Conservation (phyloP, 2,113 vertebrate genomes). For the Pardalotus punctatus region DNA sequence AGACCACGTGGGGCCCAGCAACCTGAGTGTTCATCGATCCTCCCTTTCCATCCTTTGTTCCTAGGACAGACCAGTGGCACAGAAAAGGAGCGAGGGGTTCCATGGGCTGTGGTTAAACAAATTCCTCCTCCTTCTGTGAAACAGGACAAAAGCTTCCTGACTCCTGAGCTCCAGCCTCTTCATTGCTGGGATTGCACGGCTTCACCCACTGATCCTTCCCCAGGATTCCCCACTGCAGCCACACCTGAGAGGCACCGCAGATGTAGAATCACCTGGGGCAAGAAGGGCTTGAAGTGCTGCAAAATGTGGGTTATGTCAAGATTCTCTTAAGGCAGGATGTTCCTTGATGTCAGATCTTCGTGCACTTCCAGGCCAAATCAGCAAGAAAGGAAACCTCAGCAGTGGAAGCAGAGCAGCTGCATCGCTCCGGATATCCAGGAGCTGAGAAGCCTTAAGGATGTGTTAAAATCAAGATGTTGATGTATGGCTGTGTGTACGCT, state of each 20-base stretch:
- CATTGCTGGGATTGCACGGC: rapidly evolving
- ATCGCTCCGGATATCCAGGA: neutral
- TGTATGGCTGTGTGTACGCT: too few relatives aligned
- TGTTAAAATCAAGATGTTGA: neutral
- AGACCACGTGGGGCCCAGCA: neutral
- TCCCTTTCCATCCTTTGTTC: neutral
- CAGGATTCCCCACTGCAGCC: neutral
- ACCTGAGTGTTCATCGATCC: rapidly evolving
- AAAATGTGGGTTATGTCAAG: neutral
- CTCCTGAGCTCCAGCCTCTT: neutral
- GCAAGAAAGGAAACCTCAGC: neutral
- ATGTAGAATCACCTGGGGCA: neutral
- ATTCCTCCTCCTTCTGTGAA: neutral
- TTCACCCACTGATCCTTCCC: neutral
- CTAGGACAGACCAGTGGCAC: neutral
- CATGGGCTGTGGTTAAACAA: rapidly evolving
- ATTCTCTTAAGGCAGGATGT: neutral
- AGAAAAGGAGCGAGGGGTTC: neutral
- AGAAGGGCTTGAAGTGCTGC: neutral
- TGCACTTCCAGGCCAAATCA: too few relatives aligned
- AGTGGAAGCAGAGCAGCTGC: neutral
- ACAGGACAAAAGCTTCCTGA: neutral
- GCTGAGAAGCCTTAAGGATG: neutral
- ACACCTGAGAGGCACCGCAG: rapidly evolving
- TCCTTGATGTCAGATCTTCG: neutral